Evolutionary conservation across 2,113 vertebrate species (phyloP).

Genomic region (Monopterus albus): DNA sequence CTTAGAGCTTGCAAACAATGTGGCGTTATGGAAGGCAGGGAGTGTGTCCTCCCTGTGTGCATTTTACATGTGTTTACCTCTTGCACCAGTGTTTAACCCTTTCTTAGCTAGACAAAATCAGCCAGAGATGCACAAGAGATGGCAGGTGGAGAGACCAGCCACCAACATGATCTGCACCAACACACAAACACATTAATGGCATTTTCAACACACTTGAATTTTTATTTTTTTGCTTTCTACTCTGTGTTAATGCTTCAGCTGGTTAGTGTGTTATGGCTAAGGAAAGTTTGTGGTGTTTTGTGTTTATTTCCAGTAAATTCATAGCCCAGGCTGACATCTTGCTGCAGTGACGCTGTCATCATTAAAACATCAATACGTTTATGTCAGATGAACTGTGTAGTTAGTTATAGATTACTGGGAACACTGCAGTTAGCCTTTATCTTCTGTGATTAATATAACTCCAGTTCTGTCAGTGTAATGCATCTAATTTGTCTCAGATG

Average conservation of each 20-base stretch:
- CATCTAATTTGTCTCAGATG: not conserved
- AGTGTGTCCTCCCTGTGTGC: conserved; percentile 47
- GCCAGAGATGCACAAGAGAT: not conserved
- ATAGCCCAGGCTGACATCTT: not conserved
- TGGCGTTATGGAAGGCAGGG: conserved; percentile 72
- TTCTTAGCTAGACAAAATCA: conserved; percentile 1
- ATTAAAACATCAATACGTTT: too few species aligned
- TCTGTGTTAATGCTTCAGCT: not conserved
- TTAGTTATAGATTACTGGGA: too few species aligned
- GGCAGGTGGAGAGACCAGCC: conserved; percentile 13
- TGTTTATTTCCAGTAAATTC: not conserved
- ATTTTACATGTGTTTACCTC: conserved; percentile 53
- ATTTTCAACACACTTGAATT: not conserved
- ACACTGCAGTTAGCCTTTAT: too few species aligned
- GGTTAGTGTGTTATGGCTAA: conserved; percentile 1
- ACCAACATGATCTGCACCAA: not conserved
- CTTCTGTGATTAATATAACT: too few species aligned
- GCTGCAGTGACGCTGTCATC: not conserved
- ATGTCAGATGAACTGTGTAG: too few species aligned
- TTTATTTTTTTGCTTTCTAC: not conserved
- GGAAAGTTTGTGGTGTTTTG: not conserved
- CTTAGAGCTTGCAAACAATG: conserved; percentile 81
- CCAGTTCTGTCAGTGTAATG: not conserved
- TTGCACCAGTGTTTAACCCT: conserved; percentile 40
- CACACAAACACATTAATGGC: conserved; percentile 7